phyloP scores from a whole-genome alignment of 2,797 vertebrate species.

The Alca torda region DNA sequence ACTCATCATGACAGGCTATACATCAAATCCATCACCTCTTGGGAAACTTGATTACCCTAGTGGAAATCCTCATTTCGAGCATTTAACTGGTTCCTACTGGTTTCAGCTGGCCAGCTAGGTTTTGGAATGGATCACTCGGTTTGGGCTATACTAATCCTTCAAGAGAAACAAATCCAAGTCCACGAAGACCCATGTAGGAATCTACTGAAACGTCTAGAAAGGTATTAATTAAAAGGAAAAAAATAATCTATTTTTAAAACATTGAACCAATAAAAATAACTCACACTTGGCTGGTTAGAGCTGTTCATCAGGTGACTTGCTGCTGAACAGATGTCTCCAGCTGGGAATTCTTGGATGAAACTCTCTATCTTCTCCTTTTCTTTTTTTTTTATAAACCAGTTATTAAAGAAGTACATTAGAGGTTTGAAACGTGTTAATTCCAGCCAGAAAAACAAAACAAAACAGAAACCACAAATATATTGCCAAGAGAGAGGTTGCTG shows the following conservation, averaged over 20 bases:
- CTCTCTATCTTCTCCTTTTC: conserved; percentile 15
- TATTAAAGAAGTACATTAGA: conserved; percentile 46
- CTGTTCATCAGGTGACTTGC: conserved; percentile 70
- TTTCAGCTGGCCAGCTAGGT: not conserved
- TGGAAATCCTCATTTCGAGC: conserved; percentile 56
- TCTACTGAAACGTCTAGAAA: not conserved
- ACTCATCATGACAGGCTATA: conserved; percentile 62
- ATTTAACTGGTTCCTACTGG: conserved; percentile 64
- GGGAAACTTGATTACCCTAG: conserved; percentile 59
- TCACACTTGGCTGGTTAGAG: conserved; percentile 70
- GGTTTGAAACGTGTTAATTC: conserved; percentile 42
- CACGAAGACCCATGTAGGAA: not conserved
- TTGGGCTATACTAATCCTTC: not conserved
- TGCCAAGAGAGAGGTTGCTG: conserved; percentile 28
- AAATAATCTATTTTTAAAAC: conserved; percentile 71
- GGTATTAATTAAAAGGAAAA: not conserved
- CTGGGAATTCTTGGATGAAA: conserved; percentile 56
- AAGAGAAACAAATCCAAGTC: conserved; percentile 8
- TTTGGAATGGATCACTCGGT: not conserved
- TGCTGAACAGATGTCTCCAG: conserved; percentile 70
- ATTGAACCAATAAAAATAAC: conserved; percentile 76
- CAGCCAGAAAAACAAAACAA: conserved; percentile 32
- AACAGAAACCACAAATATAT: conserved; percentile 6
- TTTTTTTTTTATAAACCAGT: not conserved
- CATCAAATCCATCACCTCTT: conserved; percentile 65